A percentile compares a stretch with the other conserved stretches of the same genome.
phyloP scores from a whole-genome alignment of 2,888 invertebrate genomes.

The Leptopilina myrica region DNA sequence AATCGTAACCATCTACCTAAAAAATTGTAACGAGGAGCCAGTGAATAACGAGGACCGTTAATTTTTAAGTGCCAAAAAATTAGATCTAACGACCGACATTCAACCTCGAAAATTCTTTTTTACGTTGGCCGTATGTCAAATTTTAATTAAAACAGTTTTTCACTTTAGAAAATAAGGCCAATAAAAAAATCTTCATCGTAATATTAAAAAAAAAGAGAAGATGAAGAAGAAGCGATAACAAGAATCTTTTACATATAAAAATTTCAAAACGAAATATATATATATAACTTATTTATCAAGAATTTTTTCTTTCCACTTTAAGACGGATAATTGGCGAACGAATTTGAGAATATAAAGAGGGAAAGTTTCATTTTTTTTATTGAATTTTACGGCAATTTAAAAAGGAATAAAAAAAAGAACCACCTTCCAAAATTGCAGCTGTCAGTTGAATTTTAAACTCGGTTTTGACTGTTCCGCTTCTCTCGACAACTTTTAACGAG shows the following conservation, averaged over 20 bases:
- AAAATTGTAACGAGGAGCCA: background rate
- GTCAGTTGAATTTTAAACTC: conserved; percentile 26
- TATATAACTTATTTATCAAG: too few species aligned
- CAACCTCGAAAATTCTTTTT: background rate
- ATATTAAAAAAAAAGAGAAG: too few species aligned
- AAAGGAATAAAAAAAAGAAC: background rate
- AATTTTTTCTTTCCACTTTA: too few species aligned
- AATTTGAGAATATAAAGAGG: background rate
- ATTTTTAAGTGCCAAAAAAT: conserved; percentile 7
- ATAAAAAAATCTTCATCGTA: background rate
- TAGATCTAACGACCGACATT: background rate
- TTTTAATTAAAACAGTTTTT: background rate
- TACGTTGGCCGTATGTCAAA: background rate
- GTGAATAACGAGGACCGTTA: background rate
- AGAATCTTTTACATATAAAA: too few species aligned
- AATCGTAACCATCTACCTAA: conserved; percentile 7
- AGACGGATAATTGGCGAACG: background rate
- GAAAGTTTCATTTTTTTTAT: conserved; percentile 4
- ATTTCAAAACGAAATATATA: too few species aligned
- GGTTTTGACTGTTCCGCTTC: conserved; percentile 13
- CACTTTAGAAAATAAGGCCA: background rate
- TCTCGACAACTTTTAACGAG: conserved; percentile 22
- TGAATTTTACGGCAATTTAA: background rate
- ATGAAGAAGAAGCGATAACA: too few species aligned
- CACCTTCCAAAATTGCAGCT: conserved; percentile 2